phyloP scores from a whole-genome alignment of 2,113 vertebrate genomes.

The Muscicapa adusta region DNA sequence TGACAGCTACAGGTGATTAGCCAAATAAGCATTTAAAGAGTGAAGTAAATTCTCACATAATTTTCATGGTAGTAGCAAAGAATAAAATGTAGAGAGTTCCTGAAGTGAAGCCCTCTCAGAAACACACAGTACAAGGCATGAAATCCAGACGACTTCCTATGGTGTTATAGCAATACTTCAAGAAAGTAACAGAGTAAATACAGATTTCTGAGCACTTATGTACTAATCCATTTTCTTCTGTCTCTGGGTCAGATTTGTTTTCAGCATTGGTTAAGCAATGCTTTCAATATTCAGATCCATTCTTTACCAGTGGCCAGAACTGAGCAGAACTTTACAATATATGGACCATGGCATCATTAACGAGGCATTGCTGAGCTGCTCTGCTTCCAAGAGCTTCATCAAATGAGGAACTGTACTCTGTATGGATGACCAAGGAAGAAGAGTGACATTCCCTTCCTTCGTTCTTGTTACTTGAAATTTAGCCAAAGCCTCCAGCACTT shows the following conservation, averaged over 20 bases:
- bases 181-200: neutral
- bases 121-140: neutral
- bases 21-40: neutral
- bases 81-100: neutral
- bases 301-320: neutral
- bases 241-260: neutral
- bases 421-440: constrained; percentile 3
- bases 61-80: neutral
- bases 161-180: neutral
- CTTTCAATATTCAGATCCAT: neutral
- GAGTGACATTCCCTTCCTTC: neutral
- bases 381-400: neutral
- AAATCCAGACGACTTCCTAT: neutral
- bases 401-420: neutral
- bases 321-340: neutral
- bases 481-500: constrained; percentile 20
- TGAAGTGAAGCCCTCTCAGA: neutral
- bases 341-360: neutral
- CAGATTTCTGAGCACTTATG: neutral
- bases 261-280: neutral
- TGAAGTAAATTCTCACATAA: neutral
- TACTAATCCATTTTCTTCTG: neutral
- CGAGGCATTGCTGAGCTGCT: neutral
- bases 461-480: neutral
- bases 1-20: neutral